Percentiles rank a stretch among this genome's conserved stretches.
Evolutionary conservation across 2,113 vertebrate genomes (phyloP).

Genomic region (Trichechus manatus): DNA sequence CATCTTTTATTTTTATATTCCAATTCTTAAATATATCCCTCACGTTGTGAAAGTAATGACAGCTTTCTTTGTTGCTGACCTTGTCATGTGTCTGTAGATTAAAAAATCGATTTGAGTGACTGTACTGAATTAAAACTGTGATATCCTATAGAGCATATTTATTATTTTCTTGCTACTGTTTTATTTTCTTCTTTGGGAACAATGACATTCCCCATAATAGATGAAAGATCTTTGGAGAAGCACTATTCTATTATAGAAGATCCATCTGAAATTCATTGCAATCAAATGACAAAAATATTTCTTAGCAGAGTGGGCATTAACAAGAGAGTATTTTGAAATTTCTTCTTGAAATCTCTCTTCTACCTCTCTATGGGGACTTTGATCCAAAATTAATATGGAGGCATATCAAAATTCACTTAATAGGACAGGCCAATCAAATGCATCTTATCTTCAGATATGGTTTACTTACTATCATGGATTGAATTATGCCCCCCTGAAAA

Average conservation of each 20-base stretch:
- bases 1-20: not conserved
- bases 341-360: constrained; percentile 4
- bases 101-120: constrained; percentile 42
- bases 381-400: constrained; percentile 53
- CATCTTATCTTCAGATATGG: not conserved
- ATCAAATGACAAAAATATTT: constrained; percentile 36
- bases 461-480: not conserved
- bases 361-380: not conserved
- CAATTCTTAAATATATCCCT: not conserved
- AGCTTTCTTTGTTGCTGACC: constrained; percentile 35
- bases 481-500: too few relatives aligned
- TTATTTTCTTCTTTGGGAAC: constrained; percentile 63
- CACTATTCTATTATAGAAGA: not conserved
- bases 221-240: constrained; percentile 40
- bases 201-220: constrained; percentile 34
- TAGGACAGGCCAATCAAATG: not conserved
- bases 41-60: not conserved
- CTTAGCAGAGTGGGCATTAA: constrained; percentile 39
- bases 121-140: constrained; percentile 44
- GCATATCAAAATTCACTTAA: constrained; percentile 35
- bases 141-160: constrained; percentile 64
- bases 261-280: constrained; percentile 42
- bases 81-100: constrained; percentile 51
- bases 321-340: constrained; percentile 54
- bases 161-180: constrained; percentile 68